Base-by-base conservation (phyloP, 2,113 vertebrate species). In the Hypanus sabinus region DNA sequence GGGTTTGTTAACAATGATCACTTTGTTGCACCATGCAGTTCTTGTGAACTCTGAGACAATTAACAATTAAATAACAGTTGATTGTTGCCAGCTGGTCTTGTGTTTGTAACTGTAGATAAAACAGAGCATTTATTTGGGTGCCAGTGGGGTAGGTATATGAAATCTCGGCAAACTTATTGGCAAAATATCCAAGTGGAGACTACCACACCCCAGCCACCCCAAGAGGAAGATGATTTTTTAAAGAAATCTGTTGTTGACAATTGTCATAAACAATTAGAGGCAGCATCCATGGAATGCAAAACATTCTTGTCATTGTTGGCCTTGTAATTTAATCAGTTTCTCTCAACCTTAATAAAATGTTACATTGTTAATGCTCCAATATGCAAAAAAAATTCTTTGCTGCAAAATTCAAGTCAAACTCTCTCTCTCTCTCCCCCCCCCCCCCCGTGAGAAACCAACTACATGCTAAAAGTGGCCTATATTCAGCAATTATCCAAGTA, bases 1-100 rank as follows among this genome's bases (percentile, higher is more conserved):
- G 68, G 24, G 12, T 73, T 65, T 76, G 93, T 55, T 55, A 75
- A 93, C 91, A 93, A 93, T 73, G 68, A 46, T 93, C 70, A 38
- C 91, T 93, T 55, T 93, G 71, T 93, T 93, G 71, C 91, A 95
- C 94, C 87, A 93, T 93, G 94, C 94, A 94, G 94, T 94, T 95
- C 94, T 95, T 95, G 94, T 94, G 93, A 94, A 81, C 30, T n/a
- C 70, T 73, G 70, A 93, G 24, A 93, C 91, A 93, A 75, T 75
- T 93, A 46, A 93, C 91, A 92, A 71, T 92, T 91, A 92, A 92
- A 92, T 65, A 93, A 93, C 55, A 73, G 91, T 24, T 55, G 38
- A 9, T 38, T 92, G 6, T 38, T 73, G 91, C 91, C 70, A 93
- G 91, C 36, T 93, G 68, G 33, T 93, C 36, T 93, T 73, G 91